Base-by-base conservation (phyloP, 2,113 vertebrate species). In the Salvelinus sp. region DNA sequence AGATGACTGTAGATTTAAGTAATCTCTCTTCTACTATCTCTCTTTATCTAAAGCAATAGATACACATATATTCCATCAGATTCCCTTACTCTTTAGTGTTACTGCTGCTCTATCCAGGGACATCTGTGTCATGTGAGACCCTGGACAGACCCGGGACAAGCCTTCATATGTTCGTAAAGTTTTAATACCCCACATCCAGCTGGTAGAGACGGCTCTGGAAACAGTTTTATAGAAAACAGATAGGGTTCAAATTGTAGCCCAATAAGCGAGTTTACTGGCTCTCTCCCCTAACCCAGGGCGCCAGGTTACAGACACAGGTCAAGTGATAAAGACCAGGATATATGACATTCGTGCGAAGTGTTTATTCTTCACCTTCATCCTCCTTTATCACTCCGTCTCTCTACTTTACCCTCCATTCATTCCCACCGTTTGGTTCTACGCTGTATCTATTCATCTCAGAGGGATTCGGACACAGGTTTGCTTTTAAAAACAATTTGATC, bases 171-270 rank as follows among this genome's bases (percentile, higher is more conserved):
- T 81, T 81, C 79, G 75, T 89, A 82, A 86, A 87, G 77, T 76
- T 88, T 89, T 86, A 83, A 90, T 79, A 77, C 77, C 82, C 60
- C 66, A 69, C 80, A 72, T 60, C 74, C 85, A 84, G 83, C 83
- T 85, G 81, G 72, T 0, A 12, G n/a, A 18, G 22, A 76, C 58
- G 57, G 73, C 20, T 3, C 33, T 18, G 64, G 54, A 30, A 60
- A 63, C 20, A 23, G 71, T 13, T 27, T 66, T 6, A 38, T n/a
- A 54, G 62, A 44, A 38, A 27, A 30, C 18, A 12, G 62, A n/a
- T 20, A 10, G 30, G 6, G 38, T 20, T 44, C 7, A 23, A 38
- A 23, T 48, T 48, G 38, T 38, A 4, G 68, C n/a, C 38, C n/a
- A 47, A 68, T 44, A 16, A 20, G 6, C 5, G 38, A 13, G 68